Evolutionary conservation across 2,888 invertebrate species (phyloP).

Genomic region (Pristionchus mayeri): DNA sequence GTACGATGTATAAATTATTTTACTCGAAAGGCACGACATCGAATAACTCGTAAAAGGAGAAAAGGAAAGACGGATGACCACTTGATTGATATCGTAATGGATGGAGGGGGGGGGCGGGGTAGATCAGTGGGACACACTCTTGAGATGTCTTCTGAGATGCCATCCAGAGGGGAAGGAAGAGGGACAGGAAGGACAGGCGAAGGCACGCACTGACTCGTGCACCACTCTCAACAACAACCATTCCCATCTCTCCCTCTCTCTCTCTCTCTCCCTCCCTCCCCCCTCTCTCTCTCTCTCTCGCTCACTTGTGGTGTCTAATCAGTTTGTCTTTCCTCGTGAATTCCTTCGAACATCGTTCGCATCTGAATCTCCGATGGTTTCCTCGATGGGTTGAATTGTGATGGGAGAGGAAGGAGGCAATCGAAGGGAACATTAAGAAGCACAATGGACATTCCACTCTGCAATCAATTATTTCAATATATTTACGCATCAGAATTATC

Average conservation of each 20-base stretch:
- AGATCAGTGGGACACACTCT: neutral
- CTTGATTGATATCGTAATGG: too few relatives aligned
- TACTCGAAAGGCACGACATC: neutral
- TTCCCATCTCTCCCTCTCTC: too few relatives aligned
- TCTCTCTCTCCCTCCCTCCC: too few relatives aligned
- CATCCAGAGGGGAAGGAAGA: conserved; percentile 16
- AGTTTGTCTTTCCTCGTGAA: conserved; percentile 14
- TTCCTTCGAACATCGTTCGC: neutral
- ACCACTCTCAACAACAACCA: neutral
- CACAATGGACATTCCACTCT: conserved; percentile 32
- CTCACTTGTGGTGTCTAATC: conserved; percentile 33
- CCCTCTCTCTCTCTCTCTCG: too few relatives aligned
- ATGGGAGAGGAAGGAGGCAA: conserved; percentile 30
- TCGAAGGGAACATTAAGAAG: neutral
- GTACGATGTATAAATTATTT: conserved; percentile 33
- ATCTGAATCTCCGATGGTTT: neutral
- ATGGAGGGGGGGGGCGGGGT: too few relatives aligned
- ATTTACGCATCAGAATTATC: too few relatives aligned
- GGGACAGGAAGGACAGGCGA: neutral
- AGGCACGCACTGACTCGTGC: neutral
- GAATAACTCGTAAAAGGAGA: neutral
- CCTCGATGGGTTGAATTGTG: conserved; percentile 11
- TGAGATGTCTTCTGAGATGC: conserved; percentile 39
- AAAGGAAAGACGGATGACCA: neutral
- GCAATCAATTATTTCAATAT: neutral